Base-by-base conservation (phyloP, 2,888 invertebrate genomes). In the Patella ulyssiponensis region DNA sequence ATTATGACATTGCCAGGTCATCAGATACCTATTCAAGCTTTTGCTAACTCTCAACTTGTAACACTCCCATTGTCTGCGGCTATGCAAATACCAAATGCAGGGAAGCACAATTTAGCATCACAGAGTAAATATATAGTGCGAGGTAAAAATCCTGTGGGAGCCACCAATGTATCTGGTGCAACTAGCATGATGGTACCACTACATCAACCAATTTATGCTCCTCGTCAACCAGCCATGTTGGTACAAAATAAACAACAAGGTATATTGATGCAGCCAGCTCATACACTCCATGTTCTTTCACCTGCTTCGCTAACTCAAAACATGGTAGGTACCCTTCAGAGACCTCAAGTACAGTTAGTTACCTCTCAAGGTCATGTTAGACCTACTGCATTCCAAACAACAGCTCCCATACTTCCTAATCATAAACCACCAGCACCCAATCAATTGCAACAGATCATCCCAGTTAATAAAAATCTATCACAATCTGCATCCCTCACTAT, bases 181-280 rank as follows among this genome's bases (percentile, higher is more conserved):
- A 75, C 73, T 17, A 73, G 73, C 56, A 53, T 56, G 54, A 33
- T 73, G 20, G 20, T 69, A 20, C 64, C 52, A 27, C 51, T 69
- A 11, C 56, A 20, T 74, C 74, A 58, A 15, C 64, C 64, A 15
- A 23, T 51, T 51, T 23, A 69, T 3, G 51, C 15, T 17, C 69
- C 52, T 9, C 27, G 51, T 23, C 74, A 74, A 51, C 74, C 20
- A 15, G 74, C 74, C 15, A 74, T 74, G 74, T 64, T 64, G 4
- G 23, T 64, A 11, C 64, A 64, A 64, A 64, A 64, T 23, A 64
- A 64, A 64, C 64, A 64, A 20, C 23, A 20, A 23, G 64, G 64
- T 23, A 64, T 64, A 64, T 23, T 64, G 23, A 64, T 64, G 64
- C 64, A 64, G 23, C 64, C 64, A 23, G 64, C 64, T 64, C 64